These are phyloP conservation scores for Papilio gigon DNA, from an alignment of 2,888 invertebrate genomes.

Conservation along the genomic window DNA sequence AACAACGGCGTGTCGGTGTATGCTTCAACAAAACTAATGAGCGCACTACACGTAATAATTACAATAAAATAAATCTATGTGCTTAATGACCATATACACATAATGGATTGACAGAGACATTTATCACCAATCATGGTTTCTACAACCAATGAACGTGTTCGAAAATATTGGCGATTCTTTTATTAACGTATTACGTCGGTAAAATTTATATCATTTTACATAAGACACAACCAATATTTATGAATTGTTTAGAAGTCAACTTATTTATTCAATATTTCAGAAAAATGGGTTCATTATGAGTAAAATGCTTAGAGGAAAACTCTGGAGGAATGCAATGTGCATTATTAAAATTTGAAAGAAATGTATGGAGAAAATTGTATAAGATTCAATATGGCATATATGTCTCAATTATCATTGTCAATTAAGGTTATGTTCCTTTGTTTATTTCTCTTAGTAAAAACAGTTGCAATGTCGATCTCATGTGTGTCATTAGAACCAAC, in stretches of 20 bases:
- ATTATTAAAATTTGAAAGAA: not conserved
- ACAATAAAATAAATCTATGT: slow-evolving; percentile 21
- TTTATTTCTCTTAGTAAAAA: slow-evolving; percentile 10
- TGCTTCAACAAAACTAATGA: slow-evolving; percentile 36
- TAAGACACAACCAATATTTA: too few relatives aligned
- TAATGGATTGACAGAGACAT: not conserved
- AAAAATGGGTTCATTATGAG: too few relatives aligned
- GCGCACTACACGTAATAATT: slow-evolving; percentile 39
- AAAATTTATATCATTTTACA: too few relatives aligned
- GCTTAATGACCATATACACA: not conserved
- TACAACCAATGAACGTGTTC: too few relatives aligned
- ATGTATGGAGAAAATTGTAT: not conserved
- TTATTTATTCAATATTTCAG: too few relatives aligned
- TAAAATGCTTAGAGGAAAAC: too few relatives aligned
- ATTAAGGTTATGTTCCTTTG: not conserved
- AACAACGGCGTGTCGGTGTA: slow-evolving; percentile 32
- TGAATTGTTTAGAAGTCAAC: too few relatives aligned
- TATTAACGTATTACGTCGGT: too few relatives aligned
- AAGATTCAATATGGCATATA: not conserved
- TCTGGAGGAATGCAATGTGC: too few relatives aligned
- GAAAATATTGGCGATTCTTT: too few relatives aligned
- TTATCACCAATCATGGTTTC: not conserved
- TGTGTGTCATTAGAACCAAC: slow-evolving; percentile 19
- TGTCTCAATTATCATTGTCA: not conserved
- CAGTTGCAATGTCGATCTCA: slow-evolving; percentile 14